phyloP scores from a whole-genome alignment of 2,113 vertebrate genomes.

The Platanista minor region DNA sequence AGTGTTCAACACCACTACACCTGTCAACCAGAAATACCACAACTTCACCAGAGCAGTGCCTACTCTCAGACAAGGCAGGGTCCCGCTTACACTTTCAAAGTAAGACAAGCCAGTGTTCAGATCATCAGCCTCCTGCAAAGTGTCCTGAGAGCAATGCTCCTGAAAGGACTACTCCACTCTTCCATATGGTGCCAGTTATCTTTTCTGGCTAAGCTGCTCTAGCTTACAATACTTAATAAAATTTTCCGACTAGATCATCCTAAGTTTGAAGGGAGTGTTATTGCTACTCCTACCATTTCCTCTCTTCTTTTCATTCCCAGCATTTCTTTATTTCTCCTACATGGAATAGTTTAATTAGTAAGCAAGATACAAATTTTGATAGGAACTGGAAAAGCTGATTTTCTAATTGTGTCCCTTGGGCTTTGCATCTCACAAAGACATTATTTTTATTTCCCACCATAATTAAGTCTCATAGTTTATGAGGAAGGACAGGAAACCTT shows the following conservation, averaged over 20 bases:
- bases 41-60: not conserved
- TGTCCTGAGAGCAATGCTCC: not conserved
- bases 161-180: not conserved
- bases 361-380: not conserved
- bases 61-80: not conserved
- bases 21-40: conserved; percentile 75
- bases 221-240: not conserved
- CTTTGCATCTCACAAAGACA: not conserved
- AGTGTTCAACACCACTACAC: conserved; percentile 96
- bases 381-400: not conserved
- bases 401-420: not conserved
- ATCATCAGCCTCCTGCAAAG: not conserved
- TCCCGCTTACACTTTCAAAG: not conserved
- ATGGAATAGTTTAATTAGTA: not conserved
- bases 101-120: not conserved
- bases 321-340: not conserved
- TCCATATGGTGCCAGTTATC: not conserved
- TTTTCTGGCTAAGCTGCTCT: not conserved
- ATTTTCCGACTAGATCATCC: not conserved
- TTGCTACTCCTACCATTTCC: not conserved
- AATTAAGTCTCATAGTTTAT: conserved; percentile 4
- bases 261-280: not conserved
- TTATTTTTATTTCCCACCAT: not conserved
- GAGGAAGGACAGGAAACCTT: not conserved
- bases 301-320: not conserved